Conservation (phyloP, 2,797 vertebrate species). For the Scolopax bukidnonensis region DNA sequence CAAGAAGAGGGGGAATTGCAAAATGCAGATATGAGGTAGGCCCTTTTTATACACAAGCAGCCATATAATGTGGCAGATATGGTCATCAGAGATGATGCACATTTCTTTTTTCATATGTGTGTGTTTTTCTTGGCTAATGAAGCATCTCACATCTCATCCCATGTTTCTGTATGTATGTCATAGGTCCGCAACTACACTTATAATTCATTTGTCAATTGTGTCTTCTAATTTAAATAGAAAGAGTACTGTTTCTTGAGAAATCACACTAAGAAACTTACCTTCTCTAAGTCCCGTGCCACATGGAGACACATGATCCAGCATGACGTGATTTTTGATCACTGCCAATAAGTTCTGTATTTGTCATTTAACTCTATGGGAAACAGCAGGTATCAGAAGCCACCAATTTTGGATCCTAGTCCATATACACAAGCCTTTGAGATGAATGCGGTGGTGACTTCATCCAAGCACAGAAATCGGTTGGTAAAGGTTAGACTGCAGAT, state of each 20-base stretch:
- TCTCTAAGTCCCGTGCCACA: accelerated
- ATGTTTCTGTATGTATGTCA: not conserved
- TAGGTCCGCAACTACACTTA: not conserved
- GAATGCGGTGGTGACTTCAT: not conserved
- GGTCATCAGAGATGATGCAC: not conserved
- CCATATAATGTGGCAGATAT: not conserved
- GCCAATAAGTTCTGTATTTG: not conserved
- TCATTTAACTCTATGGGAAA: not conserved
- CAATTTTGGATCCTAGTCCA: not conserved
- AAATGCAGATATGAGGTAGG: not conserved
- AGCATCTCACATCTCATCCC: not conserved
- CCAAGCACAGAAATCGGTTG: not conserved
- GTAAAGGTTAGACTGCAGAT: not conserved
- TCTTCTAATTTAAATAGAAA: not conserved
- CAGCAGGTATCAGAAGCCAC: not conserved
- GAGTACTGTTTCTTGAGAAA: not conserved
- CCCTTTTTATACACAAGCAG: not conserved
- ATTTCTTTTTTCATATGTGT: not conserved
- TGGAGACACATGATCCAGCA: not conserved
- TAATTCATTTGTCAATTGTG: not conserved
- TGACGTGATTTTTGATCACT: not conserved
- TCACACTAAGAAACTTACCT: not conserved
- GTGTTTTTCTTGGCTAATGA: not conserved
- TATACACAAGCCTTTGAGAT: not conserved
- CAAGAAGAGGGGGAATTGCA: not conserved